These are phyloP conservation scores for Troides aeacus DNA, from an alignment of 2,888 invertebrate species.

Conservation along the genomic window DNA sequence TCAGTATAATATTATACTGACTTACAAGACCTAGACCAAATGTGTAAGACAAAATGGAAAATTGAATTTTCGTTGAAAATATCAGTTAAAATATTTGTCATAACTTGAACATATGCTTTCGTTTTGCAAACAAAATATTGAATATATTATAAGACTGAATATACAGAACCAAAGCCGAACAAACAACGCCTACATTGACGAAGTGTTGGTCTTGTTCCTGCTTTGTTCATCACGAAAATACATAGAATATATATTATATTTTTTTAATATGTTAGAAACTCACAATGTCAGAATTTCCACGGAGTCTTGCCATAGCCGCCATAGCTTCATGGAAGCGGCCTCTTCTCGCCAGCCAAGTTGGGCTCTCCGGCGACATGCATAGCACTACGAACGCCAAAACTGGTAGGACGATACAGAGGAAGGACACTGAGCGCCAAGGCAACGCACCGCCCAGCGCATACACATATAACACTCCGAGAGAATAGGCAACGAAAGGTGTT, in stretches of 20 bases:
- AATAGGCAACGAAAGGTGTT: constrained; percentile 87
- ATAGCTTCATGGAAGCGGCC: constrained; percentile 78
- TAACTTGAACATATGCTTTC: too few relatives aligned
- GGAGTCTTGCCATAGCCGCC: constrained; percentile 80
- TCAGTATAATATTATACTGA: too few relatives aligned
- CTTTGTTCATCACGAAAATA: too few relatives aligned
- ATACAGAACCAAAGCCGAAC: too few relatives aligned
- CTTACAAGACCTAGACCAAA: too few relatives aligned
- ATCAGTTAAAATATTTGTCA: too few relatives aligned
- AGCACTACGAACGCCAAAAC: constrained; percentile 81
- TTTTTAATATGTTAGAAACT: constrained; percentile 42
- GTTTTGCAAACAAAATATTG: too few relatives aligned
- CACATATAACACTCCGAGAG: constrained; percentile 86
- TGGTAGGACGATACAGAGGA: constrained; percentile 82
- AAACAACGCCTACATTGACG: too few relatives aligned
- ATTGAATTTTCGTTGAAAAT: too few relatives aligned
- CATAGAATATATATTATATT: background rate
- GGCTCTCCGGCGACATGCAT: constrained; percentile 86
- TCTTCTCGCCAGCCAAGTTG: constrained; percentile 85
- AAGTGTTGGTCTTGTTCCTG: too few relatives aligned
- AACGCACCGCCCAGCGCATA: constrained; percentile 85
- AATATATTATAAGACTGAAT: too few relatives aligned
- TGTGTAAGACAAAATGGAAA: too few relatives aligned
- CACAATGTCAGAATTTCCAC: constrained; percentile 80
- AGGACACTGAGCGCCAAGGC: constrained; percentile 85